A percentile compares a stretch with the other conserved stretches of the same genome.
These are phyloP conservation scores for Parasteatoda lunata DNA, from an alignment of 2,888 invertebrate genomes.

Conservation along the genomic window DNA sequence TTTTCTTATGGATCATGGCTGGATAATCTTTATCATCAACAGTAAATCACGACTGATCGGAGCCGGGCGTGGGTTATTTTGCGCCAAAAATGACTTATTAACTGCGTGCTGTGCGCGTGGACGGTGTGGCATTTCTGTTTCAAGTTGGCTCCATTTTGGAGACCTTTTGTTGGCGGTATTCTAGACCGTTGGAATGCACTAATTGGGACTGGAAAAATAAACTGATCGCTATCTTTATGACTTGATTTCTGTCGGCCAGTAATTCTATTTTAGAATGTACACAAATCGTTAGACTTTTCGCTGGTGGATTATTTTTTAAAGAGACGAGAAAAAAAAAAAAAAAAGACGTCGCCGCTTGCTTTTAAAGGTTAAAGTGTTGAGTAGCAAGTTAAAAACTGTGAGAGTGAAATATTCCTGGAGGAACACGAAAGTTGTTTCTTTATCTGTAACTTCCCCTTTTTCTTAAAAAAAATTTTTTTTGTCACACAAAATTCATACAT, in stretches of 20 bases:
- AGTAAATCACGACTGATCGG: conserved; percentile 27
- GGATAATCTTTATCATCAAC: conserved; percentile 42
- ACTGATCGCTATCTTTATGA: neutral
- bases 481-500: too few relatives aligned
- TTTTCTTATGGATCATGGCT: neutral
- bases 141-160: neutral
- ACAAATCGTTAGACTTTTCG: neutral
- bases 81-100: conserved; percentile 34
- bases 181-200: neutral
- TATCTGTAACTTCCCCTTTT: neutral
- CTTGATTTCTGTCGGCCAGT: neutral
- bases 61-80: neutral
- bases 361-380: too few relatives aligned
- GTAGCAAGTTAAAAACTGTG: too few relatives aligned
- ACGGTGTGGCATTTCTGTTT: conserved; percentile 10
- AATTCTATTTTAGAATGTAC: neutral
- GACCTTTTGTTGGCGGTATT: conserved; percentile 4
- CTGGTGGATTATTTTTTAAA: too few relatives aligned
- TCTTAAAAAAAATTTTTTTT: too few relatives aligned
- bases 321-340: too few relatives aligned
- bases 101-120: conserved; percentile 26
- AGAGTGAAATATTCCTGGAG: neutral
- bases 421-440: neutral
- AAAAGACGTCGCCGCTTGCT: too few relatives aligned
- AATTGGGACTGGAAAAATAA: conserved; percentile 5